phyloP scores from a whole-genome alignment of 2,113 vertebrate genomes.

The Myxocyprinus asiaticus region DNA sequence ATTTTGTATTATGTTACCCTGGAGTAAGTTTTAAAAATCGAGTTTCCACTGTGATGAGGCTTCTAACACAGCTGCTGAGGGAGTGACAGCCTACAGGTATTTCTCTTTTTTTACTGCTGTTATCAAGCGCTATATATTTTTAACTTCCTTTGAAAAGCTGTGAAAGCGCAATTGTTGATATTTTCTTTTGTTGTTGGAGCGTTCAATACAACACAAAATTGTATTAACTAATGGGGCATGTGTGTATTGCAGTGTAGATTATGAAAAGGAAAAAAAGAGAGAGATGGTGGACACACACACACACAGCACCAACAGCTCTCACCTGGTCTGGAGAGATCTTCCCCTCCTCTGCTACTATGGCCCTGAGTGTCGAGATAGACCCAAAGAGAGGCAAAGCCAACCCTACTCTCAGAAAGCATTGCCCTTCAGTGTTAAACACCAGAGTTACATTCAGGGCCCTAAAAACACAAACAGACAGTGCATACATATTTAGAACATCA shows the following conservation, averaged over 20 bases:
- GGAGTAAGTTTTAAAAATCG: too few species aligned
- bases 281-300: background rate
- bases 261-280: background rate
- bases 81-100: too few species aligned
- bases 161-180: too few species aligned
- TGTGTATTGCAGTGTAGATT: background rate
- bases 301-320: background rate
- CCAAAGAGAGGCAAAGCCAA: constrained; percentile 86
- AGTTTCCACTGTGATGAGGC: too few species aligned
- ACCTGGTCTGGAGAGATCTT: constrained; percentile 83
- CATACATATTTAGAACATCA: background rate
- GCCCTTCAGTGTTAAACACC: constrained; percentile 82
- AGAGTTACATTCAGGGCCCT: constrained; percentile 88
- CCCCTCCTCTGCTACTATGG: constrained; percentile 86
- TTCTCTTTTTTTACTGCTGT: too few species aligned
- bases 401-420: constrained; percentile 84
- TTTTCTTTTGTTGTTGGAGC: too few species aligned
- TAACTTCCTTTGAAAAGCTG: too few species aligned
- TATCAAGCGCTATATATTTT: too few species aligned
- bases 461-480: constrained; percentile 7
- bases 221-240: background rate
- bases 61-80: too few species aligned
- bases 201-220: background rate
- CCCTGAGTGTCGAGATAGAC: constrained; percentile 80
- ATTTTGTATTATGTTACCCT: too few species aligned